phyloP scores from a whole-genome alignment of 35 echinoderm and acorn worm genomes.

The Apostichopus japonicus region DNA sequence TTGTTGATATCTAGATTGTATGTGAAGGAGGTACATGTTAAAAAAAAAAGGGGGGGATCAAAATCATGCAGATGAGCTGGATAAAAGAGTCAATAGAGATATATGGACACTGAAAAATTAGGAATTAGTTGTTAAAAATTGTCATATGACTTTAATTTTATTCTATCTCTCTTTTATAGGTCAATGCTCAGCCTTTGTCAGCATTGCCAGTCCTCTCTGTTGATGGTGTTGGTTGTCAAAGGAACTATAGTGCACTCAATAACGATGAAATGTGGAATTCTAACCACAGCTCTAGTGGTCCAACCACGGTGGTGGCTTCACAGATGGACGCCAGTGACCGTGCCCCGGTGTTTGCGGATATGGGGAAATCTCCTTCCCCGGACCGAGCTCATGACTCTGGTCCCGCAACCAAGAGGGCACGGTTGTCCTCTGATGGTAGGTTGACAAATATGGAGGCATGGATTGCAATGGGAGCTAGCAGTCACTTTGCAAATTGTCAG shows the following conservation, averaged over 20 bases:
- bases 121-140: too few species aligned
- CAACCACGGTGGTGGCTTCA: constrained; percentile 1
- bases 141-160: background rate
- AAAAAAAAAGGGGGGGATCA: too few species aligned
- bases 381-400: constrained; percentile 46
- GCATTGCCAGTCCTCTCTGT: background rate
- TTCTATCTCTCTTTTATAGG: background rate
- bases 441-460: background rate
- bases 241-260: background rate
- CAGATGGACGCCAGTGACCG: constrained; percentile 29
- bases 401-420: constrained; percentile 48
- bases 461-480: too few species aligned
- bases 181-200: background rate
- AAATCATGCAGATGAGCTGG: too few species aligned
- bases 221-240: constrained; percentile 2
- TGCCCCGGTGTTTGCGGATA: constrained; percentile 47
- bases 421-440: constrained; percentile 58
- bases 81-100: too few species aligned
- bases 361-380: constrained; percentile 36
- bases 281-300: constrained; percentile 4
- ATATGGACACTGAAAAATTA: background rate
- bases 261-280: constrained; percentile 45
- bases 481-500: too few species aligned
- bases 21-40: too few species aligned
- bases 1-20: too few species aligned